Base-by-base conservation (phyloP, 2,113 vertebrate genomes). In the Heterocephalus glaber region DNA sequence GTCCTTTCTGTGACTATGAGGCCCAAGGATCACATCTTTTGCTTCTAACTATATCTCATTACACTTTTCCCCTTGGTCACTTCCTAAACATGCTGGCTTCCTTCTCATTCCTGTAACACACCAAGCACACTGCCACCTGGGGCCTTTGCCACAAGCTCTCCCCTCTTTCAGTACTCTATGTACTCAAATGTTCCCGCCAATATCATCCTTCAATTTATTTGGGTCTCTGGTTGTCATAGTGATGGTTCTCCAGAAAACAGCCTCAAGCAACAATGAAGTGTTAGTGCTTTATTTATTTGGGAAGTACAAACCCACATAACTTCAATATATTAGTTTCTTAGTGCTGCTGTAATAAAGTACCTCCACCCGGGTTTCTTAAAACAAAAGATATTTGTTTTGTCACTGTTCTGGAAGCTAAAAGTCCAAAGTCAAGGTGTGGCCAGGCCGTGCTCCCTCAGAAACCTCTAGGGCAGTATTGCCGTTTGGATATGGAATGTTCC, bases 231-330 rank as follows among this genome's bases (percentile, higher is more conserved):
- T 72, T 77, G 54, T 91, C 83, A 85, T 26, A 72, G 63, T 33
- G 61, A 79, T 3, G 2, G n/a, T 72, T 89, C 74, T 92, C 63
- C 81, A 70, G 68, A 95, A 91, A 80, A 87, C 3, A 49, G 95
- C 85, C 33, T 24, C 33, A 11, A 63, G 84, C 68, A 63, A 77
- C 47, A 54, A 72, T 54, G 72, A 56, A 74, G 82, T 68, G 24
- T 61, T 52, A 41, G 79, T 33, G 41, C 47, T 77, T 81, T 79
- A n/a, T 82, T 85, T 82, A n/a, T 33, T 63, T 68, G 61, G 81
- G 66, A 80, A 68, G 26, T 61, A 66, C 26, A 86, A 83, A 26
- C 74, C 47, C 60, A 44, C 60, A 72, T 41, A 89, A 85, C 74
- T 76, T 56, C 12, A 1, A 10, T 52, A 5, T 66, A 35, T 77